Evolutionary conservation across 2,888 invertebrate species (phyloP), one percentile per base, ranked within the genome.

Genomic region (Melieria crassipennis): DNA sequence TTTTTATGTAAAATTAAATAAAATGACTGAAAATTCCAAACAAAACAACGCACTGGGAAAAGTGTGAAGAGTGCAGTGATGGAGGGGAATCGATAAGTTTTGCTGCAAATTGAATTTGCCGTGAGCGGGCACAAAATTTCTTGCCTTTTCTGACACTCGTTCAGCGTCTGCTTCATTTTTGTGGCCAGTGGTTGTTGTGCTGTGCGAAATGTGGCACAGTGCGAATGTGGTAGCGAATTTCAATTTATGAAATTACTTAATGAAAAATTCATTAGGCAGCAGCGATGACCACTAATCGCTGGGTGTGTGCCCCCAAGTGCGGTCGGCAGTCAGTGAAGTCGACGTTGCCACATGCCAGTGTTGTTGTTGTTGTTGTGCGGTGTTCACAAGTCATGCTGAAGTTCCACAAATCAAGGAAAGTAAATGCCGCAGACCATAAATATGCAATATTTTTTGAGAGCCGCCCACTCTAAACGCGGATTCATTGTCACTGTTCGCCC

Each of bases 201-300:
- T 46, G 10, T 61, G 30, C 48, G 47, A 1, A 46, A 52, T 30
- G 42, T 64, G 52, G 42, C 64, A 52, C 30, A 30, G 30, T 30
- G 30, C 30, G 30, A 30, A 30, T 30, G 48, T 43, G 5, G 58
- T 52, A 52, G 66, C 48, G 66, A 50, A 71, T 72, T 72, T 72
- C 72, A 74, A 72, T 74, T 74, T 72, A 70, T 70, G 66, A 72
- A 74, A 74, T 74, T 72, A 72, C 70, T 50, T 69, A 48, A 74
- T 74, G 52, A 70, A 74, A 72, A 57, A 72, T 74, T 68, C 66
- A 74, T 66, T 43, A 62, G 70, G 70, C 16, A 55, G 73, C 30
- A 30, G 70, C 47, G 73, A 71, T 74, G 74, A 72, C 72, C 72
- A 65, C 45, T 72, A 57, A 63, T 62, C 56, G 61, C 60, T 60